phyloP scores from a whole-genome alignment of 2,113 vertebrate genomes.

The Elachura formosa region DNA sequence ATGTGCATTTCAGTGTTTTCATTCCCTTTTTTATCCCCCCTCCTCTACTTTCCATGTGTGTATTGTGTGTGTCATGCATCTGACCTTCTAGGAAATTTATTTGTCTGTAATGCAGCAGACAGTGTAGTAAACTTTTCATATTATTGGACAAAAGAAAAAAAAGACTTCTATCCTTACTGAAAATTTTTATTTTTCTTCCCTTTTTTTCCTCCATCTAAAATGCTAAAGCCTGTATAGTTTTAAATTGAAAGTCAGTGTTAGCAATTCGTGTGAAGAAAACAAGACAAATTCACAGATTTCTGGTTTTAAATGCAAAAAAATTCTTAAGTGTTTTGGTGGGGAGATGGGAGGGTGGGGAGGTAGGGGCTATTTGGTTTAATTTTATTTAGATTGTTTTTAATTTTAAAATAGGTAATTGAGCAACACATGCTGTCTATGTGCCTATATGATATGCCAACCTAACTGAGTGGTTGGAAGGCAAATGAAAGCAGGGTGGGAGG shows the following conservation, averaged over 20 bases:
- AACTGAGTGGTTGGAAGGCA: background rate
- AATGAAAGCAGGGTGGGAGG: background rate
- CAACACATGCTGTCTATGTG: background rate
- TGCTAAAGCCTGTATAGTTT: background rate
- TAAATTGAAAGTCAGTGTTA: background rate
- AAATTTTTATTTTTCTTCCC: background rate
- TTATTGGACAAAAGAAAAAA: background rate
- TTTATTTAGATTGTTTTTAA: background rate
- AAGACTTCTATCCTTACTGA: background rate
- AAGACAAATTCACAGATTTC: background rate
- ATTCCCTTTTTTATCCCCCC: background rate
- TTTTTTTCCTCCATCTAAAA: background rate
- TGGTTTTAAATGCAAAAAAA: background rate
- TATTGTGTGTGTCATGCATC: background rate
- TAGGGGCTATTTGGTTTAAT: background rate
- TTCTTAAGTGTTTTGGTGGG: background rate
- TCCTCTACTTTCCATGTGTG: fast-evolving
- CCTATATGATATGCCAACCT: background rate
- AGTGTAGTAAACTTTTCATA: background rate
- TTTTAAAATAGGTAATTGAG: background rate
- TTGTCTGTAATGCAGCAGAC: background rate
- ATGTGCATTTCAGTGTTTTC: background rate
- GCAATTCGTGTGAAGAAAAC: background rate
- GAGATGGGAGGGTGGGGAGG: no score
- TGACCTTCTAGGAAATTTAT: background rate